Evolutionary conservation across 1,140 invertebrate species (phyloP).

Genomic region (Orchestia grillus): DNA sequence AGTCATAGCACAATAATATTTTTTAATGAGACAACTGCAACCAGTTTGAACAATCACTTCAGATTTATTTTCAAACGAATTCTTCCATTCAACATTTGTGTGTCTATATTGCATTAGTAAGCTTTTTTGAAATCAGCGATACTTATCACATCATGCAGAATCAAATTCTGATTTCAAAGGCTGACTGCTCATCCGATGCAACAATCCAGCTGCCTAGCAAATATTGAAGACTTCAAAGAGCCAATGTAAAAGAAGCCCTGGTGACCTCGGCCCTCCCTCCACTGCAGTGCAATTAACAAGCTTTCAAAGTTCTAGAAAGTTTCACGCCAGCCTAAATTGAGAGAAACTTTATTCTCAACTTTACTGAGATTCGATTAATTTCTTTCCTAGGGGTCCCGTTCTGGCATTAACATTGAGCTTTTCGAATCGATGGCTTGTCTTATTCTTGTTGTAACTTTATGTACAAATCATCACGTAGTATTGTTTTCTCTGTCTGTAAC

Average conservation of each 20-base stretch:
- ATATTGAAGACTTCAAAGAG: background rate
- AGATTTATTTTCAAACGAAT: background rate
- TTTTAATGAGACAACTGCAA: too few species aligned
- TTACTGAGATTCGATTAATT: conserved; percentile 9
- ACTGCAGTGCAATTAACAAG: background rate
- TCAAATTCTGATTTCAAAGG: background rate
- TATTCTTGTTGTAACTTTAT: background rate
- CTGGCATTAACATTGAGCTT: background rate
- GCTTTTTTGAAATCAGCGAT: background rate
- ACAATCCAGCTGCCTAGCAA: background rate
- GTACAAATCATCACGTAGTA: background rate
- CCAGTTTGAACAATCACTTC: too few species aligned
- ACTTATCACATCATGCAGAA: background rate
- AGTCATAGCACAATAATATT: too few species aligned
- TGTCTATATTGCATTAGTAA: background rate
- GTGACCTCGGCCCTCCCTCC: background rate
- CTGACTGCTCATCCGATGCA: background rate
- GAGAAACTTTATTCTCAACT: background rate
- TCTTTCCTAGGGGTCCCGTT: background rate
- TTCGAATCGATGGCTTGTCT: background rate
- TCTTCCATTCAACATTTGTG: background rate
- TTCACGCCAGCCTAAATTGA: conserved; percentile 46
- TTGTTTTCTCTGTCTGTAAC: background rate
- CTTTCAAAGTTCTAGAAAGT: conserved; percentile 4
- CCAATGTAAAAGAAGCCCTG: background rate